phyloP scores from a whole-genome alignment of 2,888 invertebrate species.

The Ephialtes manifestator region DNA sequence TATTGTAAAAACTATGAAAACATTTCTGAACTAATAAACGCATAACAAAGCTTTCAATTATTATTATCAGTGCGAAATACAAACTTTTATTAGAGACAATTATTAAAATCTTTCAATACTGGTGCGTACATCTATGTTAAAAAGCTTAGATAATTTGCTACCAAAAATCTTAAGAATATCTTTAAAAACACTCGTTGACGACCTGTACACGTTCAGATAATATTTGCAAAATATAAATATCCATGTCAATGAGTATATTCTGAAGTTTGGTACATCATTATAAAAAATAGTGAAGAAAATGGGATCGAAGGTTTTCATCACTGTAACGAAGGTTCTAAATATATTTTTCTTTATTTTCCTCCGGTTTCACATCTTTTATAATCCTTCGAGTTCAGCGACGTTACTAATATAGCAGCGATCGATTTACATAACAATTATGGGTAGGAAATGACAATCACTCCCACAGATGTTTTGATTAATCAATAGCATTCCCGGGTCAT shows the following conservation, averaged over 20 bases:
- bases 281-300: neutral
- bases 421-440: constrained; percentile 28
- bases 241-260: neutral
- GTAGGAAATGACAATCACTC: constrained; percentile 1
- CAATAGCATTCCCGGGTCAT: neutral
- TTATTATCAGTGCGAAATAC: no score
- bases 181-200: neutral
- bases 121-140: neutral
- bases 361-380: neutral
- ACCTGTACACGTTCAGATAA: no score
- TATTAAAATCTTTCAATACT: no score
- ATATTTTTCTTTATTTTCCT: constrained; percentile 64
- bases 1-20: no score
- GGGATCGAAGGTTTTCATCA: constrained; percentile 3
- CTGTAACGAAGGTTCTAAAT: constrained; percentile 41
- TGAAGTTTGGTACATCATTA: neutral
- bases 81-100: no score
- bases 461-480: constrained; percentile 1
- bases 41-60: no score
- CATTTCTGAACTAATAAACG: no score
- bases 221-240: neutral
- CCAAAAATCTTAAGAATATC: neutral
- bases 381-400: constrained; percentile 51
- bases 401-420: constrained; percentile 74
- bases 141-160: neutral